Evolutionary conservation across 1,140 invertebrate species (phyloP).

Genomic region (Panagrolaimus sp.): DNA sequence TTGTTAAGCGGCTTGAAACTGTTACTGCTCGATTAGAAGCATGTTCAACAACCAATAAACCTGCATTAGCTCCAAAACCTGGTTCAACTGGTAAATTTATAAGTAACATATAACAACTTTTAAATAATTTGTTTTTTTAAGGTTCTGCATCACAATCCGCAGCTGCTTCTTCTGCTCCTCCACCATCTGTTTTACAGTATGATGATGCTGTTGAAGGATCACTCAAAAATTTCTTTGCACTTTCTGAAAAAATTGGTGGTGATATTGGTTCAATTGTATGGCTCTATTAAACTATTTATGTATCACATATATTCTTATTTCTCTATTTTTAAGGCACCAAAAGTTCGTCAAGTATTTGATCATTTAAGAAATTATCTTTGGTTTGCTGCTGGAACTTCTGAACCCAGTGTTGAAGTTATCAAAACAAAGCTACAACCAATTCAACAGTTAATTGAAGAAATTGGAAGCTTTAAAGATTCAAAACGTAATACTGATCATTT

Average conservation of each 20-base stretch:
- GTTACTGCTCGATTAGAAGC: conserved; percentile 48
- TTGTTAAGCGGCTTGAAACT: conserved; percentile 50
- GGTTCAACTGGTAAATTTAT: conserved; percentile 15
- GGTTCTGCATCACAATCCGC: conserved; percentile 29
- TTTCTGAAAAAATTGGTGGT: conserved; percentile 76
- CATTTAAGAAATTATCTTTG: conserved; percentile 65
- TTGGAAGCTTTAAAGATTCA: conserved; percentile 68
- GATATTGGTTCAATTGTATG: conserved; percentile 75
- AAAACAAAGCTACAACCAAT: conserved; percentile 70
- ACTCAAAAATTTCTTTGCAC: conserved; percentile 69
- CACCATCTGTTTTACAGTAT: conserved; percentile 60
- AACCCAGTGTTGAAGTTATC: conserved; percentile 45
- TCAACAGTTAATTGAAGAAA: conserved; percentile 56
- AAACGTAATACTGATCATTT: conserved; percentile 77
- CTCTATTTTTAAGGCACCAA: conserved; percentile 62
- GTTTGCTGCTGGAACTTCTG: conserved; percentile 39
- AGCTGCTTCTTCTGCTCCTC: conserved; percentile 43
- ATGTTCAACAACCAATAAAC: conserved; percentile 39
- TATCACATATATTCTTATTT: conserved; percentile 16
- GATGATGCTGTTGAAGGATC: conserved; percentile 72
- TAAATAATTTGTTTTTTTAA: conserved; percentile 5
- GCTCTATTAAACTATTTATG: no score
- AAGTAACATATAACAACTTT: conserved; percentile 11
- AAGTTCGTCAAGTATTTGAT: conserved; percentile 75
- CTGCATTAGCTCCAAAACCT: conserved; percentile 51